These are phyloP conservation scores for Microtus montanus DNA, from an alignment of 2,113 vertebrate genomes.

Conservation along the genomic window DNA sequence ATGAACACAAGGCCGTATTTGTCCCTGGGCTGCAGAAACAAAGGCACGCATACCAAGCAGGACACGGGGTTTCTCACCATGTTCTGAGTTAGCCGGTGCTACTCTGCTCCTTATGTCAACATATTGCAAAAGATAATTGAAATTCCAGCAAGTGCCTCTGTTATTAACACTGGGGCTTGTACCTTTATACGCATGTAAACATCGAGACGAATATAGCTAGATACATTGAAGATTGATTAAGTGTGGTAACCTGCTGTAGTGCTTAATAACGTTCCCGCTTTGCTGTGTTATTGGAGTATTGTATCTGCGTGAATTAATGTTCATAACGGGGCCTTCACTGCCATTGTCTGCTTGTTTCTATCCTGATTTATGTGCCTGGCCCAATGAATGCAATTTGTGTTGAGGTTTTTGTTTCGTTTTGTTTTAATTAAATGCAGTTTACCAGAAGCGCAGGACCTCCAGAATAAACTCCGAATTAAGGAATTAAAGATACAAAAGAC, in stretches of 20 bases:
- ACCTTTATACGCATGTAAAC: slow-evolving; percentile 74
- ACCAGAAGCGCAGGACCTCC: slow-evolving; percentile 39
- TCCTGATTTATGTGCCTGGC: slow-evolving; percentile 74
- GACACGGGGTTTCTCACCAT: background rate
- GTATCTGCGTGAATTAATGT: slow-evolving; percentile 77
- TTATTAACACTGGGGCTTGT: slow-evolving; percentile 65
- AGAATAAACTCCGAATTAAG: slow-evolving; percentile 59
- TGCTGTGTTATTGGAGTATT: slow-evolving; percentile 70
- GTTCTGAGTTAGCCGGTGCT: slow-evolving; percentile 41
- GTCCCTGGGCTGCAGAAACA: slow-evolving; percentile 66
- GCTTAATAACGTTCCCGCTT: slow-evolving; percentile 74
- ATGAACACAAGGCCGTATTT: slow-evolving; percentile 62
- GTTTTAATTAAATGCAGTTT: slow-evolving; percentile 1
- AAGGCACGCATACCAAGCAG: slow-evolving; percentile 60
- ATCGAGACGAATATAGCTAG: slow-evolving; percentile 57
- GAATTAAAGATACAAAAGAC: slow-evolving; percentile 61
- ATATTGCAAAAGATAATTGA: slow-evolving; percentile 67
- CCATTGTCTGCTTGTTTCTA: slow-evolving; percentile 75
- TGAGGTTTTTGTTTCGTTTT: background rate
- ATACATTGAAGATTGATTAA: slow-evolving; percentile 71
- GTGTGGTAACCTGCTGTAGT: slow-evolving; percentile 63
- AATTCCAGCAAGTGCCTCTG: slow-evolving; percentile 70
- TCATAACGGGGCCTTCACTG: slow-evolving; percentile 62
- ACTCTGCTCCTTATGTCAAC: slow-evolving; percentile 50
- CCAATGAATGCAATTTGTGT: slow-evolving; percentile 55